These are phyloP conservation scores for Acanthoscelides obtectus DNA, from an alignment of 2,888 invertebrate genomes.

Conservation along the genomic window DNA sequence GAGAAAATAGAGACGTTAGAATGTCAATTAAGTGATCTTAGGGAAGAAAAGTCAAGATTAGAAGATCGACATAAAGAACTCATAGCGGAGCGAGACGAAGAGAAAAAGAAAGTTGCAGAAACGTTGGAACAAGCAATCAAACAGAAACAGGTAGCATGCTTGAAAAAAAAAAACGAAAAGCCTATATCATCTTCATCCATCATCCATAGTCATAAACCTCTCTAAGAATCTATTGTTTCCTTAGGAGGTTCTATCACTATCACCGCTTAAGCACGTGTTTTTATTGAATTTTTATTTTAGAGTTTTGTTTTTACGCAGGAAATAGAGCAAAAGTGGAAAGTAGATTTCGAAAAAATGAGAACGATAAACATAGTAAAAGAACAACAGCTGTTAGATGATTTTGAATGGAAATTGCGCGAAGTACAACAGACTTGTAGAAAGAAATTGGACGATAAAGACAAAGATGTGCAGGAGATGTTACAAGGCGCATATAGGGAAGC, in stretches of 20 bases:
- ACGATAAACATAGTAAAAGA: slow-evolving; percentile 67
- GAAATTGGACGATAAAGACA: slow-evolving; percentile 58
- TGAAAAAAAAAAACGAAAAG: neutral
- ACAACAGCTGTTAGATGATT: slow-evolving; percentile 70
- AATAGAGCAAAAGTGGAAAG: slow-evolving; percentile 58
- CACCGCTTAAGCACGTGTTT: neutral
- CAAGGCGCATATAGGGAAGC: slow-evolving; percentile 45
- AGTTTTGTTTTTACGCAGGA: slow-evolving; percentile 34
- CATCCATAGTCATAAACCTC: neutral
- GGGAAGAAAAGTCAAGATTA: slow-evolving; percentile 49
- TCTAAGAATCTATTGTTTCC: neutral
- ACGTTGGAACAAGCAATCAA: slow-evolving; percentile 58
- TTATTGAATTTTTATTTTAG: neutral
- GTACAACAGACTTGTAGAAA: slow-evolving; percentile 66
- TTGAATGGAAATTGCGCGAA: slow-evolving; percentile 79
- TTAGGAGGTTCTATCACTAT: neutral
- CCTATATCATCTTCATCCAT: neutral
- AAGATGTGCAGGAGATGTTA: slow-evolving; percentile 53
- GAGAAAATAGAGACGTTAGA: slow-evolving; percentile 51
- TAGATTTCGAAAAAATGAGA: slow-evolving; percentile 64
- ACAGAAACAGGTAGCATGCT: slow-evolving; percentile 43
- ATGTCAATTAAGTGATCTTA: slow-evolving; percentile 47
- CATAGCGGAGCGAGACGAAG: slow-evolving; percentile 46
- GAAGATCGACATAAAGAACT: slow-evolving; percentile 42
- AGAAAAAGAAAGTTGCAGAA: slow-evolving; percentile 53